Evolutionary conservation across 2,797 vertebrate species (phyloP).

Genomic region (Diplodus puntazzo): DNA sequence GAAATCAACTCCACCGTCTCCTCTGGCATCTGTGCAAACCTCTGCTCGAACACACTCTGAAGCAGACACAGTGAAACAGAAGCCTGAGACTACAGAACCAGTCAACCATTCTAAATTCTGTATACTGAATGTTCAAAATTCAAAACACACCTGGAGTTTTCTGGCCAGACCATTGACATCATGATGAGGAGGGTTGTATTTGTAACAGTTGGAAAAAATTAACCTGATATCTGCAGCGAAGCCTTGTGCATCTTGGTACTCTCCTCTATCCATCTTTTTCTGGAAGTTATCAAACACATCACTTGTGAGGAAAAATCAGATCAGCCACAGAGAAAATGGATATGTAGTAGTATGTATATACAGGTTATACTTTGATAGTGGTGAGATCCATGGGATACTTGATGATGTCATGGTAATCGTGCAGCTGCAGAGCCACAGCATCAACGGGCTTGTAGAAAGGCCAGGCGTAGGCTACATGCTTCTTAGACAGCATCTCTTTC

Average conservation of each 20-base stretch:
- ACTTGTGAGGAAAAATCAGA: neutral
- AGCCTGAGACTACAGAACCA: neutral
- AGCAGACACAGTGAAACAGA: neutral
- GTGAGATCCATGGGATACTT: conserved; percentile 98
- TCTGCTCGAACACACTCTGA: conserved; percentile 96
- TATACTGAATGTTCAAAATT: neutral
- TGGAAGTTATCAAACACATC: conserved; percentile 67
- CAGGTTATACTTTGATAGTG: conserved; percentile 90
- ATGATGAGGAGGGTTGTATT: conserved; percentile 95
- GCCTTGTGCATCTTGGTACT: conserved; percentile 92
- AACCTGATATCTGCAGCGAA: conserved; percentile 95
- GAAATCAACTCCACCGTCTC: conserved; percentile 83
- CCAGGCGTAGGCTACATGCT: conserved; percentile 93
- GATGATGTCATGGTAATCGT: conserved; percentile 98
- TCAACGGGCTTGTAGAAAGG: conserved; percentile 97
- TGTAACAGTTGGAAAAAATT: conserved; percentile 99
- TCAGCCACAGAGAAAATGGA: neutral
- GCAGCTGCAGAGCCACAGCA: conserved; percentile 91
- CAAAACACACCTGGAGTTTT: conserved; percentile 90
- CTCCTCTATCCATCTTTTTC: conserved; percentile 94
- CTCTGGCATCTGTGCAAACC: conserved; percentile 95
- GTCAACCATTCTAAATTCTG: neutral
- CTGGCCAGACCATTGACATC: conserved; percentile 92
- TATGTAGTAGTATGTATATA: neutral
- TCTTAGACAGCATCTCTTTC: conserved; percentile 96